These are phyloP conservation scores for Hetaerina americana DNA, from an alignment of 1,140 invertebrate species.

Conservation along the genomic window DNA sequence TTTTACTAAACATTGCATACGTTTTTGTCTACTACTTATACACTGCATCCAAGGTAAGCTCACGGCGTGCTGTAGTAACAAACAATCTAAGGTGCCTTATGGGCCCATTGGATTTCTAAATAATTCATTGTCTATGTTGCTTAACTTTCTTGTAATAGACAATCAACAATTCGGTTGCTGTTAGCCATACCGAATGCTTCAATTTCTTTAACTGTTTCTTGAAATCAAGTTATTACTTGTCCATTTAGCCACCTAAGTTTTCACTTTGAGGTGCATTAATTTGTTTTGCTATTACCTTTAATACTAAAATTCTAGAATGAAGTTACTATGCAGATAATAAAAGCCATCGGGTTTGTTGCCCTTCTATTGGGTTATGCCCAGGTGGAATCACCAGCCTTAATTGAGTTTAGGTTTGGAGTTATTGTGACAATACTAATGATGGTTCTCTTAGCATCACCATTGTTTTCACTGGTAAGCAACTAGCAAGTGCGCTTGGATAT, in stretches of 20 bases:
- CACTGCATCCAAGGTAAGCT: constrained; percentile 33
- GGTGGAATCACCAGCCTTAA: constrained; percentile 40
- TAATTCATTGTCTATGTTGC: constrained; percentile 15
- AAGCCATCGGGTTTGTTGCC: constrained; percentile 37
- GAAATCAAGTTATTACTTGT: too few relatives aligned
- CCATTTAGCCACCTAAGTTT: too few relatives aligned
- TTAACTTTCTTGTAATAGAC: too few relatives aligned
- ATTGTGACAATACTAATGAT: constrained; percentile 54
- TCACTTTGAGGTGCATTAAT: too few relatives aligned
- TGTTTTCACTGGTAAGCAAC: constrained; percentile 49
- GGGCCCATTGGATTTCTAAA: neutral
- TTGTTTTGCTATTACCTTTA: too few relatives aligned
- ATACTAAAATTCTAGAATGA: too few relatives aligned
- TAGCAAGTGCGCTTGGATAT: neutral
- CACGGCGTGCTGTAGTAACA: neutral
- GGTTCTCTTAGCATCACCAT: constrained; percentile 50
- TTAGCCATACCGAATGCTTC: too few relatives aligned
- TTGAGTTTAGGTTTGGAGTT: constrained; percentile 54
- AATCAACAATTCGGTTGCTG: too few relatives aligned
- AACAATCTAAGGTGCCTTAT: neutral
- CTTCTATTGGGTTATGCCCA: constrained; percentile 45
- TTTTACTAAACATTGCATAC: constrained; percentile 49
- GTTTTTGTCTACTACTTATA: constrained; percentile 49
- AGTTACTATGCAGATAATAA: constrained; percentile 29
- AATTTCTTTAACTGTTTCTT: too few relatives aligned